Evolutionary conservation across 2,797 vertebrate genomes (phyloP).

Genomic region (Oophaga sylvatica): DNA sequence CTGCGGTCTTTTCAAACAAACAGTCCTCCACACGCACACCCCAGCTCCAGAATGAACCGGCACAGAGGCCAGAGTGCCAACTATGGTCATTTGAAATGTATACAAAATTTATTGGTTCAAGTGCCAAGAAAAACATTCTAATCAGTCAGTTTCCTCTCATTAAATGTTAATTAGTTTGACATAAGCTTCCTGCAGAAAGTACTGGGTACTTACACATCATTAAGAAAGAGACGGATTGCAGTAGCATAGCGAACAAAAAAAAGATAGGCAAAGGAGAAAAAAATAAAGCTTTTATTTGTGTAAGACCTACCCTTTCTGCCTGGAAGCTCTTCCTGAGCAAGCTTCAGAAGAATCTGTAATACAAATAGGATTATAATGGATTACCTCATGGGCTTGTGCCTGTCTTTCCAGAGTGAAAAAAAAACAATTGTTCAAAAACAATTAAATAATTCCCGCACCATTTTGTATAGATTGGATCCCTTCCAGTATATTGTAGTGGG

Average conservation of each 20-base stretch:
- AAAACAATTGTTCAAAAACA: slow-evolving; percentile 21
- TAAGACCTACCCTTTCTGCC: slow-evolving; percentile 60
- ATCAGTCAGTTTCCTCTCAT: slow-evolving; percentile 88
- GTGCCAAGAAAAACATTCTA: slow-evolving; percentile 88
- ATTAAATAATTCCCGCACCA: slow-evolving; percentile 26
- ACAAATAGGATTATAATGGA: slow-evolving; percentile 51
- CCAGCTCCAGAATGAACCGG: slow-evolving; percentile 60
- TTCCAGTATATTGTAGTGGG: not conserved
- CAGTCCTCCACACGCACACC: slow-evolving; percentile 59
- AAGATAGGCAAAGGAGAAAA: slow-evolving; percentile 56
- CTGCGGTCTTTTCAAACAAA: slow-evolving; percentile 73
- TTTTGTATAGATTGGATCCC: slow-evolving; percentile 21
- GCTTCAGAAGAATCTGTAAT: slow-evolving; percentile 61
- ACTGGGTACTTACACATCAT: slow-evolving; percentile 83
- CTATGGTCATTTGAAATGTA: slow-evolving; percentile 68
- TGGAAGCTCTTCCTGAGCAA: slow-evolving; percentile 59
- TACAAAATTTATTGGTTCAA: slow-evolving; percentile 84
- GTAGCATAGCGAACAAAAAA: slow-evolving; percentile 67
- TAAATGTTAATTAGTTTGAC: slow-evolving; percentile 88
- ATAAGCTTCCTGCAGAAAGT: slow-evolving; percentile 84
- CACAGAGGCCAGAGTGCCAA: slow-evolving; percentile 68
- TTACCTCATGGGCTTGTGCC: slow-evolving; percentile 31
- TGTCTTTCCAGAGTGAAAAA: slow-evolving; percentile 20
- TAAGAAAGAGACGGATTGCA: slow-evolving; percentile 79
- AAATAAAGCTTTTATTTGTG: slow-evolving; percentile 35